phyloP scores from a whole-genome alignment of 2,888 invertebrate species.

The Synergus gifuensis region DNA sequence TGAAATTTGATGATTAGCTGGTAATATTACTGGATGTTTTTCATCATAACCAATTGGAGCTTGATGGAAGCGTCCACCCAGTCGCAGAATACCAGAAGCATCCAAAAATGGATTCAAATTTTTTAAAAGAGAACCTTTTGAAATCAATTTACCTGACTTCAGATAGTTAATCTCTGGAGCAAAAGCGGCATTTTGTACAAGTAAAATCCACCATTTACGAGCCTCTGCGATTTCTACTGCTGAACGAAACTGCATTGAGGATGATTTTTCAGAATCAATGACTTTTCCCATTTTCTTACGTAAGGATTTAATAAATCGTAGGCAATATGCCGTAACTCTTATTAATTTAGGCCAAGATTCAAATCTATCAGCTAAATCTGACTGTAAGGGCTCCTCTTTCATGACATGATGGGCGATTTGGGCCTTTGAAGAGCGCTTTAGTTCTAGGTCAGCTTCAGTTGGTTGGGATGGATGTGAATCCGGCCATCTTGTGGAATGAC shows the following conservation, averaged over 20 bases:
- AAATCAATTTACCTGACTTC: too few species aligned
- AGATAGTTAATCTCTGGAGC: too few species aligned
- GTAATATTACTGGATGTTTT: slow-evolving; percentile 46
- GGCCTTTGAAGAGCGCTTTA: neutral
- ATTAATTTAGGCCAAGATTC: slow-evolving; percentile 8
- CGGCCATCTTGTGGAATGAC: slow-evolving; percentile 39
- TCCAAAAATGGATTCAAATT: slow-evolving; percentile 44
- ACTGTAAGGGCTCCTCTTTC: too few species aligned
- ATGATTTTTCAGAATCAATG: neutral
- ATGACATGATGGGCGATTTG: too few species aligned
- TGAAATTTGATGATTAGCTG: slow-evolving; percentile 38
- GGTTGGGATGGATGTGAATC: neutral
- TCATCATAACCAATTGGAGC: slow-evolving; percentile 36
- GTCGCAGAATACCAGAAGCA: slow-evolving; percentile 43
- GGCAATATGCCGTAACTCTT: neutral
- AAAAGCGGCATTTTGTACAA: too few species aligned
- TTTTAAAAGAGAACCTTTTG: too few species aligned
- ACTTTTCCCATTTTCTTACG: neutral
- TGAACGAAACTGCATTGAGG: too few species aligned
- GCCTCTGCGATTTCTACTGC: too few species aligned
- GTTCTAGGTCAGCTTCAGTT: neutral
- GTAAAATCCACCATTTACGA: too few species aligned
- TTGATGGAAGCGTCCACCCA: slow-evolving; percentile 46
- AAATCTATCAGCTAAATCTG: neutral
- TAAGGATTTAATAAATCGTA: neutral